Base-by-base conservation (phyloP, 1,140 invertebrate genomes). In the Drosophila truncata region DNA sequence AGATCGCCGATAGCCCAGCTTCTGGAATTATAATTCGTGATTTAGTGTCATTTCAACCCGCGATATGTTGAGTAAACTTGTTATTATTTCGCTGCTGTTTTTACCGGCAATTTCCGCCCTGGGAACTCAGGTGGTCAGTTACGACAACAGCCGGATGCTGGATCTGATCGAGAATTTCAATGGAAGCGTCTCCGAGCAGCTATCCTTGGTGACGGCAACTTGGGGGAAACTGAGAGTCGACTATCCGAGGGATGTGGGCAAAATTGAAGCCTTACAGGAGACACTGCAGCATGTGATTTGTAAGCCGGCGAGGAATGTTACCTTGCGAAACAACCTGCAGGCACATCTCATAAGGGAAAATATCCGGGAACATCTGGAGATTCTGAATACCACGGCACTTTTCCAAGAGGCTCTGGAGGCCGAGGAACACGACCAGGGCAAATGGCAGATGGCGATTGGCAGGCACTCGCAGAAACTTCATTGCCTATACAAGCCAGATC, bases 211-310 rank as follows among this genome's bases (percentile, higher is more conserved):
- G 10, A n/a, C 33, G 5, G 20, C 31, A 50, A 78, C 76, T 41
- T 78, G 76, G 76, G 76, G 76, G 13, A 78, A 78, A 8, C 44
- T 78, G 14, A 47, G 33, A 7, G 74, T 52, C 20, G 76, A 78
- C 31, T 78, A 58, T 10, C 42, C 74, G 0, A 29, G 27, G 9
- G 76, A 78, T 41, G 59, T 58, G 37, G 39, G 23, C 27, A 78
- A 78, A 42, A 78, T 78, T 14, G 65, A 54, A 5, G 44, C 46
- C 16, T 42, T 78, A 11, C 13, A 47, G 9, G 64, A 70, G 6
- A 70, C 76, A 0, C n/a, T 78, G 25, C 29, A 27, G 3, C 65
- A 25, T 8, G 37, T 78, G 13, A 27, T 78, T 35, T 78, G 76
- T 20, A 52, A 41, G 16, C 20, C 20, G 11, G 16, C 33, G 20